Conservation (phyloP, 2,113 vertebrate genomes). For the Myxocyprinus asiaticus region DNA sequence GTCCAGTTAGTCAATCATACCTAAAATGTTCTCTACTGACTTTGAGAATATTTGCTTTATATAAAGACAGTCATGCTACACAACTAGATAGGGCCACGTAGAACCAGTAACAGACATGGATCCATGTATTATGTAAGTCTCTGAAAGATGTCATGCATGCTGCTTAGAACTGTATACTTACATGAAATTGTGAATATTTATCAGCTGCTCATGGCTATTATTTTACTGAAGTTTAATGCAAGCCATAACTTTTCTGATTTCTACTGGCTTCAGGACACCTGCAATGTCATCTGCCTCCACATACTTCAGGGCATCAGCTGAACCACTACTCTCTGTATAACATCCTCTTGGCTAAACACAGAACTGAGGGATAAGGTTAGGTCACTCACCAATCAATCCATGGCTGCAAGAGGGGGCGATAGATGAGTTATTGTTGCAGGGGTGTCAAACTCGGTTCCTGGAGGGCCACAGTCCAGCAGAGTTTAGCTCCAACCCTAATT, state of each 20-base stretch:
- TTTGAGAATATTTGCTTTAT: neutral
- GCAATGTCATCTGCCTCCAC: neutral
- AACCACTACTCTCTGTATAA: neutral
- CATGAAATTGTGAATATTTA: too few relatives aligned
- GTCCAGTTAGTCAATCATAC: conserved; percentile 8
- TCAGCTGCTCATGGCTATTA: neutral
- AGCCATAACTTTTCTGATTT: conserved; percentile 3
- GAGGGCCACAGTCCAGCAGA: too few relatives aligned
- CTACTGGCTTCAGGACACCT: neutral
- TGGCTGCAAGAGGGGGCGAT: conserved; percentile 13
- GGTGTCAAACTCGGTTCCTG: too few relatives aligned
- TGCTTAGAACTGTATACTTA: neutral
- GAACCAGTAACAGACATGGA: neutral
- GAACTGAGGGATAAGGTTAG: neutral
- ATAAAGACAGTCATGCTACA: too few relatives aligned
- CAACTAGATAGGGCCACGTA: neutral
- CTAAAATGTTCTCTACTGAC: neutral
- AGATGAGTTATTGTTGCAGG: conserved; percentile 17
- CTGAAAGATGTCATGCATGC: neutral
- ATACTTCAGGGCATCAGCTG: conserved; percentile 22
- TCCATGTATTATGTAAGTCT: neutral
- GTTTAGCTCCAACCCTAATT: too few relatives aligned
- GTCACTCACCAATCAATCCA: neutral
- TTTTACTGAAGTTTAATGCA: conserved; percentile 6
- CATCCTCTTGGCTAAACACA: conserved; percentile 9